Base-by-base conservation (phyloP, 2,113 vertebrate genomes). In the Etheostoma cragini region DNA sequence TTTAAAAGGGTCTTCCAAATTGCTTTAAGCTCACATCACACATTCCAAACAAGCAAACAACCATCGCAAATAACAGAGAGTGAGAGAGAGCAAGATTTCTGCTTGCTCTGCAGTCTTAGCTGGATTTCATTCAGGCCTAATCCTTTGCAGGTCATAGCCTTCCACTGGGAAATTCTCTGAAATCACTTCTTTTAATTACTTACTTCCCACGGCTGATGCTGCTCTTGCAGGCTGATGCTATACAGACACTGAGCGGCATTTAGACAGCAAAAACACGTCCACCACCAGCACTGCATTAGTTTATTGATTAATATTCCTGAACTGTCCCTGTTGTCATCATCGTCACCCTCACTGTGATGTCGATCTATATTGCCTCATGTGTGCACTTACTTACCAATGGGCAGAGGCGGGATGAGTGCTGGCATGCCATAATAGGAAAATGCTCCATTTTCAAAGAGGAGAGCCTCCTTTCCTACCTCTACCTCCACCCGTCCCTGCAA, bases 371-470 rank as follows among this genome's bases (percentile, higher is more conserved):
- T 12, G 47, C 30, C 60, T 38, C 11, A 4, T 54, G 22, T 47
- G 67, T 62, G 56, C 16, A 52, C 16, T 38, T 61, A 82, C 87
- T 93, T 95, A 99, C 98, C 96, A 65, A 95, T 94, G 46, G 96
- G 95, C 69, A 96, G 50, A 1, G 95, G 89, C 61, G 96, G 91
- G 72, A 94, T 90, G 83, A 99, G 96, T 47, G 98, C 96, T 12
- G 98, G 97, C 83, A 98, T 96, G 0, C 98, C 97, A 0, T 98
- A 99, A 93, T 97, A 98, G 70, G 98, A 98, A 90, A 99, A 99
- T 0, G 97, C 97, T 80, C 97, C 98, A 0, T 99, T 99, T 93
- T 99, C 98, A 94, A 98, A 99, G 68, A 96, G 96, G 65, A 99
- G 94, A 54, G 95, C 97, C 92, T 99, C 98, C 87, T 98, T 99